Conservation (phyloP, 2,888 invertebrate genomes). For the Horisme vitalbata region DNA sequence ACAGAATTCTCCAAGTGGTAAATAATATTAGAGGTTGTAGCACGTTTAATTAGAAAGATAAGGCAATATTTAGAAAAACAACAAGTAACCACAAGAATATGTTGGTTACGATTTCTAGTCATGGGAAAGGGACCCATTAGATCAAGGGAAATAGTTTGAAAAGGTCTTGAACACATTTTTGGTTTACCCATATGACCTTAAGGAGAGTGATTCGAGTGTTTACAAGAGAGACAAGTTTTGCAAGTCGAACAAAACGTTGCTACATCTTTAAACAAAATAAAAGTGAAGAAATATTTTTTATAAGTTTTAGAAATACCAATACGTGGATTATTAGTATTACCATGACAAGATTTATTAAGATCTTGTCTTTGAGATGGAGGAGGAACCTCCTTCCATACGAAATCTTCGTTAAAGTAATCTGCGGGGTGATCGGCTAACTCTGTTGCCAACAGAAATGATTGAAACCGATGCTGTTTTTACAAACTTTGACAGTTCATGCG, state of each 20-base stretch:
- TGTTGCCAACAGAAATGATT: no score
- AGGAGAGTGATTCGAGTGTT: neutral
- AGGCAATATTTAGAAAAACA: no score
- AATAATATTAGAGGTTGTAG: no score
- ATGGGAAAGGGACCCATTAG: neutral
- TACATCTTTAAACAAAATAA: neutral
- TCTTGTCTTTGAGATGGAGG: neutral
- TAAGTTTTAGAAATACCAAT: neutral
- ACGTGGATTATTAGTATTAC: neutral
- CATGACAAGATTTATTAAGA: neutral
- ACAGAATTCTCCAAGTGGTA: no score
- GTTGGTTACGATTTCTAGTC: neutral
- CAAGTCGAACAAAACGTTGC: neutral
- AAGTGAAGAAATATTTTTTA: neutral
- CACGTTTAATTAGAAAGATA: no score
- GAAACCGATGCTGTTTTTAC: no score
- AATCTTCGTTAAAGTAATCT: no score
- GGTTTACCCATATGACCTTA: neutral
- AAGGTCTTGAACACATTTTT: neutral
- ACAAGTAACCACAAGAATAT: slow-evolving; percentile 5
- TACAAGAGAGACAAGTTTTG: neutral
- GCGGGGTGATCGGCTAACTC: no score
- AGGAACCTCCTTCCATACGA: neutral
- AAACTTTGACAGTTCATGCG: no score
- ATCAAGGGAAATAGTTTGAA: neutral